phyloP scores from a whole-genome alignment of 2,797 vertebrate genomes.

The Paratrypauchen microcephalus region DNA sequence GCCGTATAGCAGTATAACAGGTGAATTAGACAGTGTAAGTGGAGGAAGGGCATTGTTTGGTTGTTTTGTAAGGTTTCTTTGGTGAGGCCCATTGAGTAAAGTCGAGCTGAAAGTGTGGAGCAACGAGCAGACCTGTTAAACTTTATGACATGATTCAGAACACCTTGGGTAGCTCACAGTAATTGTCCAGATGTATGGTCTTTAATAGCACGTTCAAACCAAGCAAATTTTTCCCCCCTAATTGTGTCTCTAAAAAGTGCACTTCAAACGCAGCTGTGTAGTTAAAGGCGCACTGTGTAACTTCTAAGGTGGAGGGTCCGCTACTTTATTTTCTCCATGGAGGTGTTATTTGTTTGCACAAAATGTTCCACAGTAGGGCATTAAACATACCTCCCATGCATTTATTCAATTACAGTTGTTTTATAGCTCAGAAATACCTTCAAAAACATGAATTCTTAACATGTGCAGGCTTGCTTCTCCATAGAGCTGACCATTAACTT shows the following conservation, averaged over 20 bases:
- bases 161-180: conserved; percentile 75
- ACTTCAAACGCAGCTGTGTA: conserved; percentile 73
- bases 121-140: conserved; percentile 73
- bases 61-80: conserved; percentile 27
- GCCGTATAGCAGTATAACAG: conserved; percentile 3
- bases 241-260: conserved; percentile 76
- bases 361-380: too few relatives aligned
- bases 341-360: too few relatives aligned
- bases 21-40: conserved; percentile 8
- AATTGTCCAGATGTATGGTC: conserved; percentile 78
- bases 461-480: too few relatives aligned
- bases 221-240: conserved; percentile 69
- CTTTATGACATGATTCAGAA: conserved; percentile 75
- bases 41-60: conserved; percentile 22
- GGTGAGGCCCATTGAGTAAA: conserved; percentile 44
- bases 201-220: conserved; percentile 64
- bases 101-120: conserved; percentile 50
- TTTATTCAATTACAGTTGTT: too few relatives aligned
- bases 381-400: too few relatives aligned
- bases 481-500: too few relatives aligned
- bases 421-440: too few relatives aligned
- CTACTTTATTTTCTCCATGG: too few relatives aligned
- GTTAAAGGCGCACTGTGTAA: conserved; percentile 40
- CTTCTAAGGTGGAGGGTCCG: too few relatives aligned
- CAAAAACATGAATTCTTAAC: too few relatives aligned